Base-by-base conservation (phyloP, 2,888 invertebrate genomes). In the Vesta saturnalis region DNA sequence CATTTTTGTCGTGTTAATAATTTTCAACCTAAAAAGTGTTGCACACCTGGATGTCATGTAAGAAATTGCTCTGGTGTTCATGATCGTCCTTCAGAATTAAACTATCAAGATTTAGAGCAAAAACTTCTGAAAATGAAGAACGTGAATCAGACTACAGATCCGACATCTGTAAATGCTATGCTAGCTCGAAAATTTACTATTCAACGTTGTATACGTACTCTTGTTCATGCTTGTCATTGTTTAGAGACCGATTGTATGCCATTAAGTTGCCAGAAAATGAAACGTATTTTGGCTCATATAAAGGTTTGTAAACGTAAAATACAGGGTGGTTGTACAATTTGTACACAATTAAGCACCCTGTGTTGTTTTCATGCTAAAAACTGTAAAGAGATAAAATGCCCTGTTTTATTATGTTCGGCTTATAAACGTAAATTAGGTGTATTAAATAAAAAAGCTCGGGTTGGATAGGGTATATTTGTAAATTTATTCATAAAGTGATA, bases 311-410 rank as follows among this genome's bases (percentile, higher is more conserved):
- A 58, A 14, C 64, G 58, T 15, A 64, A 49, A 22, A 21, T 58
- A 6, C 23, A 30, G 5, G 62, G 62, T n/a, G 46, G 56, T 35
- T 64, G 64, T 18, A 35, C 22, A 12, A 30, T 64, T 22, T 64
- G 64, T 18, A 58, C 21, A 10, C 64, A 64, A 12, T 1, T 64
- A 16, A 47, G 49, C 19, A 52, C 64, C 1, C 21, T 64, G 19
- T 64, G 64, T 49, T 64, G 64, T 30, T 64, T 56, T 52, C 64
- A 64, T 19, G 64, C 64, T n/a, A 57, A 52, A 6, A 58, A 10
- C 16, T 64, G 64, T 52, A 30, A 15, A 2, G 64, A 64, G 14
- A 35, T 6, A 2, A 57, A 49, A n/a, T 64, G 64, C 35, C 12
- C 64, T 10, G 57, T 64, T 4, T 22, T 58, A 16, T 39, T 64